These are phyloP conservation scores for Microtus pennsylvanicus DNA, from an alignment of 2,113 vertebrate species.

Conservation along the genomic window DNA sequence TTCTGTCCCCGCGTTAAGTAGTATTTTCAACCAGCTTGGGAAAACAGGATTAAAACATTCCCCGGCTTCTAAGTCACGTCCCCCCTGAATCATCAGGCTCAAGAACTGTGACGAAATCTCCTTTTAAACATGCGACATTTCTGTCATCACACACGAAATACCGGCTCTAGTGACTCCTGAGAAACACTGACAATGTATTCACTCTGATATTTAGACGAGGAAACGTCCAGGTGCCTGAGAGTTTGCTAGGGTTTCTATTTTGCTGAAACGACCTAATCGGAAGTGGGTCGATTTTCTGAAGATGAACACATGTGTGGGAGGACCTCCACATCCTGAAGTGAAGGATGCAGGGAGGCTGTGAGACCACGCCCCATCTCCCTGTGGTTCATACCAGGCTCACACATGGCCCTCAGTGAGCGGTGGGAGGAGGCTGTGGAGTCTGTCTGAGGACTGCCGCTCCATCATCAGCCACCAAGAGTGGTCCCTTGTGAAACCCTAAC, in stretches of 20 bases:
- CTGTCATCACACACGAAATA: not conserved
- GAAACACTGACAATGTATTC: not conserved
- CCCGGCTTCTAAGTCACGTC: not conserved
- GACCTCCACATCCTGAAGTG: no score
- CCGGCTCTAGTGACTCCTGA: not conserved
- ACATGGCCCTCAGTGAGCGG: not conserved
- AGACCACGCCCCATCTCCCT: not conserved
- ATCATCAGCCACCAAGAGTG: not conserved
- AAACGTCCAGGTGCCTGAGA: not conserved
- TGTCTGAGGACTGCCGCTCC: not conserved
- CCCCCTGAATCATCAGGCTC: not conserved
- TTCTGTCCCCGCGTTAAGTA: not conserved
- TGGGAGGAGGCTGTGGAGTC: fast-evolving
- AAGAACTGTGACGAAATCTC: not conserved
- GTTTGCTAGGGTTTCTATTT: not conserved
- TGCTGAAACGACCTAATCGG: not conserved
- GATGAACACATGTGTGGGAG: not conserved
- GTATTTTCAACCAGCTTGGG: not conserved
- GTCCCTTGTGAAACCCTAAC: not conserved
- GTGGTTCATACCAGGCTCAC: fast-evolving
- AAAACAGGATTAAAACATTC: not conserved
- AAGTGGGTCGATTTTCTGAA: not conserved
- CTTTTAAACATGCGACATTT: not conserved
- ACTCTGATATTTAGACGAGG: not conserved
- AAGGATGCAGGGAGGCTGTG: fast-evolving